These are phyloP conservation scores for Pecten maximus DNA, from an alignment of 2,888 invertebrate genomes.

Conservation along the genomic window DNA sequence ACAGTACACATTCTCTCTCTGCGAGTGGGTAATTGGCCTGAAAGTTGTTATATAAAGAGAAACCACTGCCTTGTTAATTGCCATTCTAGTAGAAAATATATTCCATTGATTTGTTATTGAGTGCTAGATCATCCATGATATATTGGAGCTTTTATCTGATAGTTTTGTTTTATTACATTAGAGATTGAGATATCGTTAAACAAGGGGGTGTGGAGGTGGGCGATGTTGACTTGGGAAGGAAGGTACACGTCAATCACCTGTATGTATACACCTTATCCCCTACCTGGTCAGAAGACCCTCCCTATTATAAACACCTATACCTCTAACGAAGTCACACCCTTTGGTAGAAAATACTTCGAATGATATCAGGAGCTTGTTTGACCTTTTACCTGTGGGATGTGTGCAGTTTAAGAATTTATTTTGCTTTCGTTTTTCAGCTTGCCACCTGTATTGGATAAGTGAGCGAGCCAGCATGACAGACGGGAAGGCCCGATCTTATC, in stretches of 20 bases:
- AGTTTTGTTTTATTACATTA: conserved; percentile 7
- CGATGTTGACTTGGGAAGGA: background rate
- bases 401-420: background rate
- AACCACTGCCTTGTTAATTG: background rate
- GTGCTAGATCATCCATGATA: background rate
- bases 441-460: background rate
- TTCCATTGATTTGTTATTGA: background rate
- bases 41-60: conserved; percentile 21
- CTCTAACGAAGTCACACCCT: background rate
- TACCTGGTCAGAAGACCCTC: background rate
- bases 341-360: background rate
- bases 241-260: background rate
- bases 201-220: conserved; percentile 28
- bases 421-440: background rate
- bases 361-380: background rate
- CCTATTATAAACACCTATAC: background rate
- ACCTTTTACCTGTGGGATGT: background rate
- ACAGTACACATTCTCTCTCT: background rate
- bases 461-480: conserved; percentile 10
- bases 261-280: background rate
- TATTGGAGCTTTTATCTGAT: conserved; percentile 10
- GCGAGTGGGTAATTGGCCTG: background rate
- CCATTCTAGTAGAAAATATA: conserved; percentile 3
- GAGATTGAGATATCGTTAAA: background rate
- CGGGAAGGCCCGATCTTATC: background rate